phyloP scores from a whole-genome alignment of 2,888 invertebrate genomes.

The Griposia aprilina region DNA sequence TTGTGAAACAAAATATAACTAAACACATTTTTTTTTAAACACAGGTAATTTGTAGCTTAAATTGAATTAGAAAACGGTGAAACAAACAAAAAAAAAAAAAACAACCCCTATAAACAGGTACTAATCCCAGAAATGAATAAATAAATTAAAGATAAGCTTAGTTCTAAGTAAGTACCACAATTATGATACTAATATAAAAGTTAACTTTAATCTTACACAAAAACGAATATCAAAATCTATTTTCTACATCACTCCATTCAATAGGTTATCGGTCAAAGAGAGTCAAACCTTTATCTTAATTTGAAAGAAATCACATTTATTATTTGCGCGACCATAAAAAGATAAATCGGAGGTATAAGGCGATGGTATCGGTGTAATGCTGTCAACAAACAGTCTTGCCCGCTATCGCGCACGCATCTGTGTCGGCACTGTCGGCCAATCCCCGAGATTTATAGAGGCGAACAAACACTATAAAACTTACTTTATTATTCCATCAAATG shows the following conservation, averaged over 20 bases:
- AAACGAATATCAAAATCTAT: background rate
- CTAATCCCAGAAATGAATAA: background rate
- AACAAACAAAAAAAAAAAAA: no score
- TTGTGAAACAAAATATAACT: background rate
- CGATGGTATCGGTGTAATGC: conserved; percentile 70
- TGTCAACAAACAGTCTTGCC: conserved; percentile 71
- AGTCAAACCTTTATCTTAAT: conserved; percentile 46
- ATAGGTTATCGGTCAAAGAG: conserved; percentile 16
- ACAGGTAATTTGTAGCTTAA: background rate
- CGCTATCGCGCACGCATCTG: conserved; percentile 78
- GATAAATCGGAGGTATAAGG: conserved; percentile 57
- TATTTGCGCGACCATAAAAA: conserved; percentile 56
- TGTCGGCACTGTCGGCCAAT: conserved; percentile 73
- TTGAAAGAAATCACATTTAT: conserved; percentile 58
- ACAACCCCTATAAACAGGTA: no score
- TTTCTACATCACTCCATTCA: background rate
- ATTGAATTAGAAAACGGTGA: background rate
- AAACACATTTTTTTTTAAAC: background rate
- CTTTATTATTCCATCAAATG: conserved; percentile 85
- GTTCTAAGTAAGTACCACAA: background rate
- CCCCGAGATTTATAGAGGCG: conserved; percentile 78
- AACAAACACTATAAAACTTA: conserved; percentile 82
- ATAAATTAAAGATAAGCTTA: background rate
- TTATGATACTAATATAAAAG: background rate
- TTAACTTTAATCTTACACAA: background rate